Base-by-base conservation (phyloP, 2,113 vertebrate species). In the Mustelus asterias region DNA sequence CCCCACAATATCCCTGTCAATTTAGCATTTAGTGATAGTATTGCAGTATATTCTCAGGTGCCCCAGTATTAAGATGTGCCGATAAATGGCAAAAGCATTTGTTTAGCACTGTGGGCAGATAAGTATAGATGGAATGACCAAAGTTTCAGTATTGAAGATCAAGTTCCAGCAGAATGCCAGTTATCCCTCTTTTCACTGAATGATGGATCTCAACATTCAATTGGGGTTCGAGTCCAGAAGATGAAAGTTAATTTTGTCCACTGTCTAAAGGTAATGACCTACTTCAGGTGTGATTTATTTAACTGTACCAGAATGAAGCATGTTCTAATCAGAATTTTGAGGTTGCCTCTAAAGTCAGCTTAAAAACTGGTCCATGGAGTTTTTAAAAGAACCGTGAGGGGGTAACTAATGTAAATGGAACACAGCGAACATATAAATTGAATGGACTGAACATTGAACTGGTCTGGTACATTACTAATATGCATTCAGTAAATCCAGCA, bases 311-410 rank as follows among this genome's bases (percentile, higher is more conserved):
- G 60, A 93, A 37, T 65, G 58, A 65, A 93, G 16, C 7, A n/a
- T 20, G 60, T 67, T 65, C 89, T 60, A 24, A 29, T 20, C 60
- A 93, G 89, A 93, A 93, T 93, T 92, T 92, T 63, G 58, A 92
- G 54, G 60, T 16, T 16, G n/a, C 10, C 48, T 29, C 60, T 60
- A 60, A 58, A 90, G 26, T 90, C 26, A 90, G 33, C 72, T 76
- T 33, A 76, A 76, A 76, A 33, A 76, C 72, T 76, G 29, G 72
- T 11, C 29, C 70, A 72, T 76, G 24, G 0, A 1, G 5, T 33
- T 76, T 70, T 76, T 76, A 11, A 33, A 72, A 72, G 24, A 70
- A 70, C 3, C 37, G 18, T 18, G 2, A n/a, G 18, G 14, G 0
- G n/a, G 60, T 65, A 63, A 92, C 58, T 18, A 63, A 60, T 63